Evolutionary conservation across 2,797 vertebrate species (phyloP).

Genomic region (Megalops cyprinoides): DNA sequence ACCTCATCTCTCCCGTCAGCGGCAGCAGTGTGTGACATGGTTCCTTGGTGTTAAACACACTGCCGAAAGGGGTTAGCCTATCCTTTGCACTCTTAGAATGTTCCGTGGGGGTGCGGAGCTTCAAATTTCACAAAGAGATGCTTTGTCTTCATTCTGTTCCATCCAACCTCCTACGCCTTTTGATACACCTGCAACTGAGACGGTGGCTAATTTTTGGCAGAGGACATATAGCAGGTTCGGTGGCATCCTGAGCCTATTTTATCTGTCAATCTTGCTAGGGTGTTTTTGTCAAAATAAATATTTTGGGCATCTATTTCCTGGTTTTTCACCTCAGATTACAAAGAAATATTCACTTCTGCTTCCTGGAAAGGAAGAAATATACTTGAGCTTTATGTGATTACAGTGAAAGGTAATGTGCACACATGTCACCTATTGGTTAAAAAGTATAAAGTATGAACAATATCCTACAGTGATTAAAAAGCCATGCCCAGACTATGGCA

Average conservation of each 20-base stretch:
- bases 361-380: no score
- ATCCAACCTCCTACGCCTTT: not conserved
- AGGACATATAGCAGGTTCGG: not conserved
- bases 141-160: constrained; percentile 14
- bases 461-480: not conserved
- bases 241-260: no score
- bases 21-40: no score
- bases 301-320: no score
- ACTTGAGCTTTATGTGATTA: no score
- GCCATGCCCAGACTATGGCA: not conserved
- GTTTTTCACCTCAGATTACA: no score
- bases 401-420: no score
- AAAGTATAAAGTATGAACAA: no score
- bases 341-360: no score
- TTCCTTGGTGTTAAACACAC: not conserved
- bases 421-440: no score
- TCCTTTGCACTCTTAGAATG: not conserved
- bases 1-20: not conserved
- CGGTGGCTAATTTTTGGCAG: not conserved
- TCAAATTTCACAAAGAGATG: constrained; percentile 12
- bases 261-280: not conserved
- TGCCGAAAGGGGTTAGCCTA: not conserved
- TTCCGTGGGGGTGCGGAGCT: not conserved
- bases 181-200: not conserved
- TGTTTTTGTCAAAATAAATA: not conserved